Conservation (phyloP, 92 coral and sea anemone species). For the Siderastrea radians region DNA sequence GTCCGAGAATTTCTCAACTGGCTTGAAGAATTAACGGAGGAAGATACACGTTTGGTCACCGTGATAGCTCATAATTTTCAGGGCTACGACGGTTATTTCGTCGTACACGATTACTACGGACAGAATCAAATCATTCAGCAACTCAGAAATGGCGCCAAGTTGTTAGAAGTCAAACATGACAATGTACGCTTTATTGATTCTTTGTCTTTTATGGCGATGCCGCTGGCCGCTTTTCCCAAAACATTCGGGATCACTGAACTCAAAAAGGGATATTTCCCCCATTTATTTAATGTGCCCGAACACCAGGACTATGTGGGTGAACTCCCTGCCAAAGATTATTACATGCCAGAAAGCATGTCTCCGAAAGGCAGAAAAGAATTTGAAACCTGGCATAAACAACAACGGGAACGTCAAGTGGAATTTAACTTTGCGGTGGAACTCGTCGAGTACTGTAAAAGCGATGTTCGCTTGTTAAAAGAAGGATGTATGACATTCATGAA, state of each 20-base stretch:
- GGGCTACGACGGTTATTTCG: background rate
- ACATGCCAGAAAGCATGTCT: constrained; percentile 28
- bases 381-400: constrained; percentile 9
- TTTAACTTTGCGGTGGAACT: constrained; percentile 36
- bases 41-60: background rate
- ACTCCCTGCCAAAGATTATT: constrained; percentile 4
- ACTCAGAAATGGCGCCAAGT: no score
- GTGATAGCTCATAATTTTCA: background rate
- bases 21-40: no score
- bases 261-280: constrained; percentile 30
- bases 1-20: no score
- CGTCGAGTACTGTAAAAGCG: constrained; percentile 24
- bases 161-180: background rate
- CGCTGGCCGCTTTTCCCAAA: background rate
- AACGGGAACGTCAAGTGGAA: background rate
- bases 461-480: constrained; percentile 23
- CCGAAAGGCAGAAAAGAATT: background rate
- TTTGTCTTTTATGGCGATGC: background rate
- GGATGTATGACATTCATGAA: constrained; percentile 15
- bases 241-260: constrained; percentile 30
- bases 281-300: constrained; percentile 30
- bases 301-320: constrained; percentile 42
- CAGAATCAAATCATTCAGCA: no score
- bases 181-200: background rate
- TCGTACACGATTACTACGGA: no score